phyloP scores from a whole-genome alignment of 1,140 invertebrate species.

The Nomia melanderi region DNA sequence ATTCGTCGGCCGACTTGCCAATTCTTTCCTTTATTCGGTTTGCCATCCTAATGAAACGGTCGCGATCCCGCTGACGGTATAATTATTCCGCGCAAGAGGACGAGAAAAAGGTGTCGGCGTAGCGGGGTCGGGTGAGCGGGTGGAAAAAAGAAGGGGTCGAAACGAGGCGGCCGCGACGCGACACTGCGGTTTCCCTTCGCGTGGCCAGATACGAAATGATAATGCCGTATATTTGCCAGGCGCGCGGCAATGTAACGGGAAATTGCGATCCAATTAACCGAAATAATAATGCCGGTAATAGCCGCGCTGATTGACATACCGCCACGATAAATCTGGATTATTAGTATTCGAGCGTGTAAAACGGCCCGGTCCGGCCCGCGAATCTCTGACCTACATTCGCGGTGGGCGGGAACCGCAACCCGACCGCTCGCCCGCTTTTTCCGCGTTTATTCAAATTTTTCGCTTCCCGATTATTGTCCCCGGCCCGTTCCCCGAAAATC shows the following conservation, averaged over 20 bases:
- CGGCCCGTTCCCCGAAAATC: not conserved
- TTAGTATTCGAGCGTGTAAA: constrained; percentile 26
- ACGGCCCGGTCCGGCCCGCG: not conserved
- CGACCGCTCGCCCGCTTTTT: constrained; percentile 13
- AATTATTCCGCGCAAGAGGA: constrained; percentile 11
- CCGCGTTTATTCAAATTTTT: constrained; percentile 40
- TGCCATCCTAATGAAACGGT: constrained; percentile 9
- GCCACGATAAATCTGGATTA: constrained; percentile 38
- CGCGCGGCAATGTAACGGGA: constrained; percentile 33
- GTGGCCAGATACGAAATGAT: constrained; percentile 30
- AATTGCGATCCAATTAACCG: constrained; percentile 55
- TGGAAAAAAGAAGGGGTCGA: not conserved
- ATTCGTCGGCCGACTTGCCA: constrained; percentile 7
- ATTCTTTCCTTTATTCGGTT: not conserved
- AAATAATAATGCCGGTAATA: constrained; percentile 54
- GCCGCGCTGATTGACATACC: constrained; percentile 40
- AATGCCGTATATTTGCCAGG: constrained; percentile 40
- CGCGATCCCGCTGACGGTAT: constrained; percentile 30
- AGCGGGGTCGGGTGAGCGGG: too few species aligned
- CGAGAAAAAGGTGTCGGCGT: not conserved
- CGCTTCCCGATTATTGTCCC: constrained; percentile 35
- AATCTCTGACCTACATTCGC: not conserved
- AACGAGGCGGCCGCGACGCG: constrained; percentile 13
- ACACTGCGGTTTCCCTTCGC: constrained; percentile 15
- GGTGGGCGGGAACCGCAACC: constrained; percentile 1